Percentiles rank a stretch among this genome's conserved stretches.
Evolutionary conservation across 2,888 invertebrate genomes (phyloP).

Genomic region (Stenoptilia bipunctidactyla): DNA sequence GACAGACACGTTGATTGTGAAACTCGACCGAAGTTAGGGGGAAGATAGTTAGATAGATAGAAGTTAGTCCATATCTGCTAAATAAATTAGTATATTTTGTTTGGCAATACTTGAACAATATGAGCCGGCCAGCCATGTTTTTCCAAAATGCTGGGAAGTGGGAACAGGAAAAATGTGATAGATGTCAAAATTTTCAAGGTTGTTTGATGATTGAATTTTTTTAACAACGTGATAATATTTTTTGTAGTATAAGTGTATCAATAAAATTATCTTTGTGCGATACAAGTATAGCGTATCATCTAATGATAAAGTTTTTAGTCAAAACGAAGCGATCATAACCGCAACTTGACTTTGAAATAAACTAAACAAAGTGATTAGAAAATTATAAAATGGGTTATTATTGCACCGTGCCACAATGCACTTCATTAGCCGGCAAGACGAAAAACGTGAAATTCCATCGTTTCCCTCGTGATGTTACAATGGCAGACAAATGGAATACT

Average conservation of each 20-base stretch:
- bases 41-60: too few species aligned
- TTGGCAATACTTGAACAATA: too few species aligned
- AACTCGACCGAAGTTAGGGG: too few species aligned
- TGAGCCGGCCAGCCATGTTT: conserved; percentile 46
- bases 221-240: conserved; percentile 54
- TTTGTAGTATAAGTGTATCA: too few species aligned
- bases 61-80: too few species aligned
- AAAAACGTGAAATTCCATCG: conserved; percentile 65
- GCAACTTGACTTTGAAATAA: too few species aligned
- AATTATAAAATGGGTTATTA: conserved; percentile 62
- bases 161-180: conserved; percentile 27
- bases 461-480: conserved; percentile 53
- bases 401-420: conserved; percentile 63
- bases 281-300: too few species aligned
- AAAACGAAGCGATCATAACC: too few species aligned
- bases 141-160: conserved; percentile 42
- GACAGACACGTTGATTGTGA: too few species aligned
- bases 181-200: conserved; percentile 35
- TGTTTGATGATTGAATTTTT: conserved; percentile 65
- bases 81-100: too few species aligned
- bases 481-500: conserved; percentile 56
- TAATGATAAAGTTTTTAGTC: too few species aligned
- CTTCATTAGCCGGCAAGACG: conserved; percentile 63
- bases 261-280: too few species aligned
- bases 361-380: conserved; percentile 4